Base-by-base conservation (phyloP, 2,797 vertebrate genomes). In the Balearica regulorum region DNA sequence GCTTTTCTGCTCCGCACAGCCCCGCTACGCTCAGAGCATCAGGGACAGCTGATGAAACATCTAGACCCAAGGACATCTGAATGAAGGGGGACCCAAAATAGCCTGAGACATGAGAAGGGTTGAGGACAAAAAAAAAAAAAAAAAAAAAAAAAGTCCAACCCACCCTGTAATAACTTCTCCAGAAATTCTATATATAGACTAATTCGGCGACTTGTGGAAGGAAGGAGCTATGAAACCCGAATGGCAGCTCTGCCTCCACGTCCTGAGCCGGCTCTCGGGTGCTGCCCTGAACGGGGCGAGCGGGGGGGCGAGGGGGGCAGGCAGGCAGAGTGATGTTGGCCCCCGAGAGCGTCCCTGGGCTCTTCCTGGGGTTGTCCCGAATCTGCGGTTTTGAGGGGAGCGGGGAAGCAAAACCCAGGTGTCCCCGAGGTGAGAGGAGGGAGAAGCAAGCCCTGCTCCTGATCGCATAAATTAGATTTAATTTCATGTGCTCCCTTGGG, bases 81-180 rank as follows among this genome's bases (percentile, higher is more conserved):
- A 60, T 41, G 77, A 88, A 89, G 83, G 41, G 73, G n/a, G 90
- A 53, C 68, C 60, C 60, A 90, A 92, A 96, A 95, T 96, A 95
- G 94, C 77, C 76, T 82, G 90, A 93, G 83, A 90, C 64, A 64
- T 58, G 83, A 97, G 86, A 89, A 94, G 69, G 75, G 77, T 61
- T 90, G 87, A 79, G 69, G 35, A 78, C 0, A 5, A 60, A 41
- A 39, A 39, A 41, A 62, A 80, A 81, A 46, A 41, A 16, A 43
- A 43, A 43, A 76, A 65, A 39, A 39, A 39, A 10, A 6, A 43
- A 43, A 41, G 76, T 61, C 16, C 80, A 55, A 20, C 17, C 77
- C 82, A 87, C 87, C 64, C 68, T 15, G 62, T 96, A 96, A 96
- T 94, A 92, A 82, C 83, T 93, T 94, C 62, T 89, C 73, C 90